Evolutionary conservation across 2,888 invertebrate genomes (phyloP), one percentile per base, ranked within the genome.

Genomic region (Pterostichus niger): DNA sequence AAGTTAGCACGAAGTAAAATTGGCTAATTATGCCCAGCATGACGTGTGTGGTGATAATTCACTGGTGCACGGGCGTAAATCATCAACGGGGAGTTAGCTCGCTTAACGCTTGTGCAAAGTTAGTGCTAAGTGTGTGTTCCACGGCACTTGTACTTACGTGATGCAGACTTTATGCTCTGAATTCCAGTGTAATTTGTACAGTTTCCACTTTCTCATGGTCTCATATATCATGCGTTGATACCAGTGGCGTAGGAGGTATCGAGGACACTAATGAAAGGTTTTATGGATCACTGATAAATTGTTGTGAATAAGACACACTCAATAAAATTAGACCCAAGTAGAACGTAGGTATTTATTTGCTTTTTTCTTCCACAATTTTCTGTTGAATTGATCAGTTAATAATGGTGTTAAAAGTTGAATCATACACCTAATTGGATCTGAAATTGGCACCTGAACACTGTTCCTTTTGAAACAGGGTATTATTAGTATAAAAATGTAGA

Each of bases 161-260:
- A 80, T 49, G 80, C 68, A 80, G 80, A 80, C 68, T 64, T 80
- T 80, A 80, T 54, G 80, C 68, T 80, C 80, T 80, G 64, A 64
- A 80, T 80, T 80, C 80, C 80, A 33, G 35, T 31, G 52, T 80
- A 80, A 80, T 80, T 80, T 80, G 64, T 35, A 35, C 68, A 80
- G 80, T 80, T 80, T 80, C 80, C 80, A 80, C 80, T 80, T 80
- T 80, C 80, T 54, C 80, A 68, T 68, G 13, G 46, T 15, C 68
- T 54, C 68, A 68, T 80, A 68, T 68, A 24, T 52, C 52, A 24
- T 52, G 75, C 31, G 40, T 40, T 40, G 40, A 40, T 40, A 40
- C 40, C 40, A 24, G 52, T 52, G 75, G 54, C 31, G 49, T 40
- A 44, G 68, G 44, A 40, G 64, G 64, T 64, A 13, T 49, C 33